These are phyloP conservation scores for Dendroctonus ponderosae DNA, from an alignment of 1,140 invertebrate genomes.

Conservation along the genomic window DNA sequence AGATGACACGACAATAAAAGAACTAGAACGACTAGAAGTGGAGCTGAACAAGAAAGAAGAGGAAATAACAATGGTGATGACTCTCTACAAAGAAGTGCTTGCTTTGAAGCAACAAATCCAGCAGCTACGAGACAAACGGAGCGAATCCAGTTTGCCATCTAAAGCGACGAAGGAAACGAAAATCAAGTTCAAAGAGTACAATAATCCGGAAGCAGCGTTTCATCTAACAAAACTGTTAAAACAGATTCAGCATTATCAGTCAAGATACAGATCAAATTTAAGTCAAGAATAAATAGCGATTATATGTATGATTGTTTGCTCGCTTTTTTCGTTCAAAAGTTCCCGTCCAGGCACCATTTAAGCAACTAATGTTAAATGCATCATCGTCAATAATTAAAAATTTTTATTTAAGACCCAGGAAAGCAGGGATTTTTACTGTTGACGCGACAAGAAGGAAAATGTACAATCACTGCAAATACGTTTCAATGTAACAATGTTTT, in stretches of 20 bases:
- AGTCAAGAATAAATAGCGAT: constrained; percentile 27
- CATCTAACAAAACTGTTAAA: constrained; percentile 47
- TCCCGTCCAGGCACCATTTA: no score
- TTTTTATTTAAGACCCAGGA: no score
- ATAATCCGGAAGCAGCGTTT: constrained; percentile 41
- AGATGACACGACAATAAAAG: constrained; percentile 42
- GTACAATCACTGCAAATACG: no score
- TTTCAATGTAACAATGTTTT: no score
- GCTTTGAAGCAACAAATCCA: constrained; percentile 54
- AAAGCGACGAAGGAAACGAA: constrained; percentile 19
- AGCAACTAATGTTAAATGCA: no score
- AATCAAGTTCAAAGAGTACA: constrained; percentile 37
- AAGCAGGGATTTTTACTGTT: no score
- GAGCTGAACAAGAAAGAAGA: constrained; percentile 54
- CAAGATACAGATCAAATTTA: constrained; percentile 38
- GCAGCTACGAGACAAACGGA: constrained; percentile 46
- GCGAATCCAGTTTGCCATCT: constrained; percentile 31
- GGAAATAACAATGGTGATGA: constrained; percentile 55
- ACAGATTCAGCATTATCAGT: constrained; percentile 47
- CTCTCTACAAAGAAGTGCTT: constrained; percentile 55
- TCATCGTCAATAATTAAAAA: no score
- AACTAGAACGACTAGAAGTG: constrained; percentile 51
- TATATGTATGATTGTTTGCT: background rate
- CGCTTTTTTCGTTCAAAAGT: no score
- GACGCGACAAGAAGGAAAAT: no score